Base-by-base conservation (phyloP, 2,888 invertebrate species). In the Amphiduros pacificus region DNA sequence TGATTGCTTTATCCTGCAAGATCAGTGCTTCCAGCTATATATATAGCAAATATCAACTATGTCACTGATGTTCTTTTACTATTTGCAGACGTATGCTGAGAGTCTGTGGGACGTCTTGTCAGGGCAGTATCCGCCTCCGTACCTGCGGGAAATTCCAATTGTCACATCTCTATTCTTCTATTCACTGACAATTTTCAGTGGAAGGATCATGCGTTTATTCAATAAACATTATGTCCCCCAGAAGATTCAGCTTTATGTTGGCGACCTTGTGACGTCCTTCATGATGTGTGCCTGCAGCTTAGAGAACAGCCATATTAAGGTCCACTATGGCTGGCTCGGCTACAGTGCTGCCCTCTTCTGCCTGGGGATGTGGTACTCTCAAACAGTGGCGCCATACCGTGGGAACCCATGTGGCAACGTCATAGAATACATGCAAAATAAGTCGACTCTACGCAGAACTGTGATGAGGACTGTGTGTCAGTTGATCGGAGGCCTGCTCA, bases 231-330 rank as follows among this genome's bases (percentile, higher is more conserved):
- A 26, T n/a, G 27, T 24, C 24, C 51, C 58, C 1, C 2, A 4
- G 2, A 20, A 5, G 20, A 20, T 24, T 6, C 31, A 49, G 22
- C n/a, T 26, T n/a, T 63, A 55, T 52, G 17, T 60, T 20, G 27
- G 31, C 22, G 62, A 64, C 40, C 29, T 61, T 6, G 50, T 66
- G 55, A 59, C 55, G n/a, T 55, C 66, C 2, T 66, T 65, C 59
- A 59, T 62, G 28, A 60, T 63, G 22, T 49, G 66, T 26, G 65
- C 60, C 22, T 65, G 62, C 52, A 67, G 67, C 52, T 31, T 67
- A 31, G 67, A 67, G 52, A 63, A 65, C 40, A 36, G 60, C 36
- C 56, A 58, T 20, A 41, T 67, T 26, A 53, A 65, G 11, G n/a
- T 36, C 2, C 60, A 60, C 41, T 62, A 65, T 49, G 67, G 67